Percentiles rank a stretch among this genome's conserved stretches.
phyloP scores from a whole-genome alignment of 2,888 invertebrate species.

The Ypsolopha sequella region DNA sequence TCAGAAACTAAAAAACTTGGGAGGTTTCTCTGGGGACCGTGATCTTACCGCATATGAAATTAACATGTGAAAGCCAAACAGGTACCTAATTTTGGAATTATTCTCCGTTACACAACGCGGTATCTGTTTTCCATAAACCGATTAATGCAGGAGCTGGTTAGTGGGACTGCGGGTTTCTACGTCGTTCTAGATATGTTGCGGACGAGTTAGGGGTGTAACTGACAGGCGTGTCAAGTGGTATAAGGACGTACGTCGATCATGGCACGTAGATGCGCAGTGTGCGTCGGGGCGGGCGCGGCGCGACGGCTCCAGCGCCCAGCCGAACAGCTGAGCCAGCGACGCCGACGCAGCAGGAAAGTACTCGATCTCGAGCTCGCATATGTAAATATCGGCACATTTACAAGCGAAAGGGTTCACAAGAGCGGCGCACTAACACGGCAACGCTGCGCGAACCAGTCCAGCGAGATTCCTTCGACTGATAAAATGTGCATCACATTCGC shows the following conservation, averaged over 20 bases:
- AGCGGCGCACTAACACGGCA: slow-evolving; percentile 64
- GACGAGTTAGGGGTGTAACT: neutral
- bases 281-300: slow-evolving; percentile 13
- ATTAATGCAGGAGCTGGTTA: neutral
- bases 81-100: neutral
- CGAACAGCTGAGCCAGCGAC: slow-evolving; percentile 42
- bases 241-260: slow-evolving; percentile 59
- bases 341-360: slow-evolving; percentile 54
- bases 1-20: neutral
- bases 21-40: slow-evolving; percentile 1
- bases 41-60: neutral
- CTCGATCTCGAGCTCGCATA: slow-evolving; percentile 66
- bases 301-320: slow-evolving; percentile 25
- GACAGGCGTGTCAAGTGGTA: neutral
- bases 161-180: neutral
- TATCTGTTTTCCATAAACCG: neutral
- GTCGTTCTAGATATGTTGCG: neutral
- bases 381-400: slow-evolving; percentile 72
- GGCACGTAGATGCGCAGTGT: slow-evolving; percentile 50
- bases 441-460: slow-evolving; percentile 74
- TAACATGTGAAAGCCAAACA: slow-evolving; percentile 5
- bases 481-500: slow-evolving; percentile 3
- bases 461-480: slow-evolving; percentile 73
- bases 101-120: neutral
- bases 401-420: slow-evolving; percentile 71